Evolutionary conservation across 92 coral and sea anemone genomes (phyloP).

Genomic region (Porites lobata): DNA sequence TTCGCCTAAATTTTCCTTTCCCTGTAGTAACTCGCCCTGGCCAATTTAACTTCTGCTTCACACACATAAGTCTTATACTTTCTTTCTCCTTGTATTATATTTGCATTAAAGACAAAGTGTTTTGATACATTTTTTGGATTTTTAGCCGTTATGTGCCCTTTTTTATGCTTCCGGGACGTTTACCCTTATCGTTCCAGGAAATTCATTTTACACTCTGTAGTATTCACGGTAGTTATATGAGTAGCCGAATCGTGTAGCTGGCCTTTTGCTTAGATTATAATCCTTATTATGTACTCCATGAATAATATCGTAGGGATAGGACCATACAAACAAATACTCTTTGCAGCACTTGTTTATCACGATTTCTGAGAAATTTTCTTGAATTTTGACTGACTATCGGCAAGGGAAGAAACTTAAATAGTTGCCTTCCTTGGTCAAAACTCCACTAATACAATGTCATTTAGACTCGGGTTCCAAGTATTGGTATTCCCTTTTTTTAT

Average conservation of each 20-base stretch:
- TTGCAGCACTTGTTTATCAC: too few relatives aligned
- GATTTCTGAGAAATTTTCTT: too few relatives aligned
- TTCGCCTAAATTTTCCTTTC: too few relatives aligned
- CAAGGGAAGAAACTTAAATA: background rate
- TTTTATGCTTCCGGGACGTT: background rate
- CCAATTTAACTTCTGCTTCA: too few relatives aligned
- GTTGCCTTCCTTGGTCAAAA: background rate
- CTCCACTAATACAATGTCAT: background rate
- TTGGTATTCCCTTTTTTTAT: too few relatives aligned
- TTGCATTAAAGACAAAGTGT: background rate
- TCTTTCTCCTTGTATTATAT: background rate
- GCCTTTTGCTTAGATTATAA: background rate
- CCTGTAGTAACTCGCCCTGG: too few relatives aligned
- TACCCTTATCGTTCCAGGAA: background rate
- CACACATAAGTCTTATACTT: background rate
- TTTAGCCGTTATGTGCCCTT: background rate
- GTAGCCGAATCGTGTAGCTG: background rate
- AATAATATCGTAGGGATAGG: too few relatives aligned
- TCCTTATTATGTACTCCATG: background rate
- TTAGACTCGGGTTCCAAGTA: too few relatives aligned
- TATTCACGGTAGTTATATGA: background rate
- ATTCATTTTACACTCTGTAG: background rate
- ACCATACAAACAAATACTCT: too few relatives aligned
- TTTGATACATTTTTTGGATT: background rate
- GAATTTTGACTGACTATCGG: too few relatives aligned